phyloP scores from a whole-genome alignment of 1,140 invertebrate genomes.

The Zaprionus inermis region DNA sequence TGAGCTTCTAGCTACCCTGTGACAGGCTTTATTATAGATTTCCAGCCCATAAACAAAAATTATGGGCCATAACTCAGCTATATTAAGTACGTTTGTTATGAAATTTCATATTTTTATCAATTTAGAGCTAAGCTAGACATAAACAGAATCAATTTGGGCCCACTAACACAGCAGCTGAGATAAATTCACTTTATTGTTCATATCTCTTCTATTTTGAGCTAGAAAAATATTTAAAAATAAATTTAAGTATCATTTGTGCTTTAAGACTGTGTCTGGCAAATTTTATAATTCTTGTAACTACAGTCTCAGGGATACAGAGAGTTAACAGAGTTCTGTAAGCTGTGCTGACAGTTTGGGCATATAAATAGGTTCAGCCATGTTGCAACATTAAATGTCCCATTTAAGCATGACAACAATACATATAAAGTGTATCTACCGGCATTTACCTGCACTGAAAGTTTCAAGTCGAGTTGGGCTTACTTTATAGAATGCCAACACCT shows the following conservation, averaged over 20 bases:
- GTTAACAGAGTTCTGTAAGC: background rate
- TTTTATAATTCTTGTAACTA: background rate
- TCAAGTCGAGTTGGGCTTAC: background rate
- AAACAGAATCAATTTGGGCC: background rate
- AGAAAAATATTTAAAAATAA: background rate
- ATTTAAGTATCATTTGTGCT: background rate
- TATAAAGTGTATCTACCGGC: constrained; percentile 39
- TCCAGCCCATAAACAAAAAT: background rate
- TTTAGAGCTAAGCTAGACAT: fast-evolving
- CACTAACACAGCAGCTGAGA: background rate
- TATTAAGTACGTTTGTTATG: background rate
- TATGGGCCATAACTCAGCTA: background rate
- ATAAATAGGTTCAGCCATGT: background rate
- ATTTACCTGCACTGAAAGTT: constrained; percentile 29
- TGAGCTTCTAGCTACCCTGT: background rate
- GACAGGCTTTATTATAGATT: background rate
- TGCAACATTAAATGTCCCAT: no score
- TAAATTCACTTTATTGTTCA: background rate
- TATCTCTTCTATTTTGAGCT: background rate
- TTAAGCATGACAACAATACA: background rate
- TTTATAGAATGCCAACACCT: constrained; percentile 65
- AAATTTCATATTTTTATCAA: background rate
- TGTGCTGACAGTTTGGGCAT: background rate
- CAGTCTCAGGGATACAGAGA: background rate
- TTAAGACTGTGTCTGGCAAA: background rate